Base-by-base conservation (phyloP, 2,113 vertebrate species). In the Anhinga anhinga region DNA sequence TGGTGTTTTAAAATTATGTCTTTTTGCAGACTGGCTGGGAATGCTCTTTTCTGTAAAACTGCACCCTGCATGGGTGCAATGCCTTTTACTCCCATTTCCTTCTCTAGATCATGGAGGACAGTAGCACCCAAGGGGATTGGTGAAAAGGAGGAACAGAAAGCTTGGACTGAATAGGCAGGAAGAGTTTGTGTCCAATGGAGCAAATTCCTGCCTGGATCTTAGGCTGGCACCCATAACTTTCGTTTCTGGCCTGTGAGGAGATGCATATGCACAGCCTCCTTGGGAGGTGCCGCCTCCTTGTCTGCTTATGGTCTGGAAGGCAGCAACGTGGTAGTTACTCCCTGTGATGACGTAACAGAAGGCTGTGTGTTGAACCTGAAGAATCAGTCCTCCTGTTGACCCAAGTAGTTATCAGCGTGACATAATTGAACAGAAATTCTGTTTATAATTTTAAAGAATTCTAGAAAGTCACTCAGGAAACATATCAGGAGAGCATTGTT, bases 301-400 rank as follows among this genome's bases (percentile, higher is more conserved):
- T 49, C 66, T 86, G 23, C 4, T 17, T 85, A 8, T 40, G 44
- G 9, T 67, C 36, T 56, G 27, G 58, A 91, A 34, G 70, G n/a
- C 32, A 59, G 3, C 44, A 53, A 7, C 0, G 0, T 44, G 10
- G 10, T 77, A 29, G 16, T 56, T 72, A 18, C 8, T 90, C 32
- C 20, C 15, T 61, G 7, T 0, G 2, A 9, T 55, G 12, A 5
- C 2, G 9, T 56, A 72, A 19, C 12, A 61, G 36, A 63, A 93
- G 52, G 29, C 34, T 62, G 5, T 1, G 0, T 55, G 14, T 30
- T 80, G 55, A 85, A 13, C 76, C 47, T 71, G 62, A 52, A 27
- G 47, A 72, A 32, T 67, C 69, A 65, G 38, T 63, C 53, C 30
- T 59, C n/a, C 21, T 88, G 5, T 62, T 88, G 76, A 53, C 5